These are phyloP conservation scores for Equus quagga DNA, from an alignment of 2,113 vertebrate genomes.

Conservation along the genomic window DNA sequence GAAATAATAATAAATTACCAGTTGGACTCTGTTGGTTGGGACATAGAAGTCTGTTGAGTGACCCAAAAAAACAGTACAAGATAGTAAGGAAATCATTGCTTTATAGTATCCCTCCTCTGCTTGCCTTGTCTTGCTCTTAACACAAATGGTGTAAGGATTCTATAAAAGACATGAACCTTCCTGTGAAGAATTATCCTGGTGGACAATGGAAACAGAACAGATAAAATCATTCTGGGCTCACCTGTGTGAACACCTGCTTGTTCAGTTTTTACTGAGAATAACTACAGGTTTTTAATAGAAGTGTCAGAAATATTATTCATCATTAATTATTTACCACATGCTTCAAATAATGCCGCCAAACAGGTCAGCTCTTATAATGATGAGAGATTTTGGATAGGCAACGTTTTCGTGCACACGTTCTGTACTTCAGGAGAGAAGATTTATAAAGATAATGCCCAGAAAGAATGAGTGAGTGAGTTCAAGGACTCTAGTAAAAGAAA, in stretches of 20 bases:
- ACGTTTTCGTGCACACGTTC: neutral
- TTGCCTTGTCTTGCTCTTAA: neutral
- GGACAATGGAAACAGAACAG: neutral
- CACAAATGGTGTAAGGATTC: accelerated
- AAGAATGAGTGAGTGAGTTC: neutral
- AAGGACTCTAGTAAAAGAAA: neutral
- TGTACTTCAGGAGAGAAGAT: neutral
- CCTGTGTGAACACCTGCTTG: neutral
- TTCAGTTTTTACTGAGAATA: neutral
- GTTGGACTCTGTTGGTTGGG: neutral
- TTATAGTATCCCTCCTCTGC: accelerated
- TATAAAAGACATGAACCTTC: neutral
- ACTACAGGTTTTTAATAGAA: neutral
- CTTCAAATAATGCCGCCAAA: neutral
- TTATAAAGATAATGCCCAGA: neutral
- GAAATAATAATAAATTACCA: neutral
- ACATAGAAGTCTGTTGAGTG: neutral
- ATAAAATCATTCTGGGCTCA: neutral
- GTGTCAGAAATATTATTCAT: neutral
- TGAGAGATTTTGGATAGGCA: neutral
- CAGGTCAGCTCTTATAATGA: neutral
- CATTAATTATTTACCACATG: neutral
- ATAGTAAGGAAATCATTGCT: neutral
- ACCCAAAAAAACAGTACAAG: neutral
- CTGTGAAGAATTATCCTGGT: neutral